Conservation (phyloP, 1,140 invertebrate species). For the Atopsyche davidsoni region DNA sequence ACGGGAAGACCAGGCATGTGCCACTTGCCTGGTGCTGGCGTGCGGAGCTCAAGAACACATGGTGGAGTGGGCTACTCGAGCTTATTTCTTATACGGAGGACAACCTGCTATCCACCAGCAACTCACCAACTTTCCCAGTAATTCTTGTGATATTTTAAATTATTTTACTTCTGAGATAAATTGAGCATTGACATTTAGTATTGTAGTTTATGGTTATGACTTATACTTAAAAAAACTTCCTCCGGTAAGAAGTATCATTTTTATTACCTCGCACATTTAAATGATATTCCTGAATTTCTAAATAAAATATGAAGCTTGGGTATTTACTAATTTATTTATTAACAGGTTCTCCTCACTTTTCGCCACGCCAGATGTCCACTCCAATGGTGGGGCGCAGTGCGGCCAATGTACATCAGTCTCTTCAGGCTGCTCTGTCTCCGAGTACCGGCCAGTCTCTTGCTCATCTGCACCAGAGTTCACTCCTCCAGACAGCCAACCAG, state of each 20-base stretch:
- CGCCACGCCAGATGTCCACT: conserved; percentile 46
- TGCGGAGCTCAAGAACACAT: conserved; percentile 66
- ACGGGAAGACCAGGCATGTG: conserved; percentile 80
- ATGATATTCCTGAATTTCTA: background rate
- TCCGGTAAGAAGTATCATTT: too few species aligned
- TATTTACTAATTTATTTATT: conserved; percentile 1
- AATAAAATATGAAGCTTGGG: background rate
- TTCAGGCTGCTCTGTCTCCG: conserved; percentile 27
- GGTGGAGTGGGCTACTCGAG: conserved; percentile 81
- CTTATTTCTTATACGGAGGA: conserved; percentile 88
- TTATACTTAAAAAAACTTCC: background rate
- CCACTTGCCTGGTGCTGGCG: conserved; percentile 79
- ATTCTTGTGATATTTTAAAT: background rate
- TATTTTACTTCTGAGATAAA: background rate
- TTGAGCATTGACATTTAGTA: background rate
- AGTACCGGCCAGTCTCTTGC: background rate
- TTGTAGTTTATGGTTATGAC: background rate
- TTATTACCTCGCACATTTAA: too few species aligned
- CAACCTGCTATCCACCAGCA: conserved; percentile 51
- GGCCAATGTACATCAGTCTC: conserved; percentile 25
- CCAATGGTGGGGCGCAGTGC: conserved; percentile 42
- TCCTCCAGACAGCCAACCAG: conserved; percentile 36
- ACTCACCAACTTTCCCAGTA: conserved; percentile 32
- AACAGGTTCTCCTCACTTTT: conserved; percentile 44
- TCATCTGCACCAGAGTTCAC: too few species aligned